These are phyloP conservation scores for Siniperca obscura DNA, from an alignment of 2,797 vertebrate species.

Conservation along the genomic window DNA sequence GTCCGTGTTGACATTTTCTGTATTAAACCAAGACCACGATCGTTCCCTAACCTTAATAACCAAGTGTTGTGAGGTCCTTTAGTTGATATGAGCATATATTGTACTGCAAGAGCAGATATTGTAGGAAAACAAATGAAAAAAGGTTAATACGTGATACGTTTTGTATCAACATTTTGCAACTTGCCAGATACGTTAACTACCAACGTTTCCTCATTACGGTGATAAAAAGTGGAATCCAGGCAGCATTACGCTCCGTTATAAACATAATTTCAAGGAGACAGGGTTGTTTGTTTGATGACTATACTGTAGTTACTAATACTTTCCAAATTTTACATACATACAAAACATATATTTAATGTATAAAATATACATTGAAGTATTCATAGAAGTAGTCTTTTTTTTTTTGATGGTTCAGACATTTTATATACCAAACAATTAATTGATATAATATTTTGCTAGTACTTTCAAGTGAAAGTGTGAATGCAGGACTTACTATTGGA, in stretches of 20 bases:
- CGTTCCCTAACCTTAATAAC: background rate
- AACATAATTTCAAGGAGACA: background rate
- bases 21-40: background rate
- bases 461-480: background rate
- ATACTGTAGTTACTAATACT: background rate
- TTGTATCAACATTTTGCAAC: background rate
- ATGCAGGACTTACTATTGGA: too few species aligned
- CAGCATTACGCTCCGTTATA: background rate
- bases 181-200: background rate
- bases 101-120: background rate
- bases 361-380: background rate
- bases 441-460: background rate
- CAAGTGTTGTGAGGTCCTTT: background rate
- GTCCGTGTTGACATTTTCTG: too few species aligned
- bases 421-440: too few species aligned
- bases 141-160: background rate
- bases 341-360: background rate
- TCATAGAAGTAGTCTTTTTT: background rate
- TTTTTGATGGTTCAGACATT: background rate
- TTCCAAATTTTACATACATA: background rate
- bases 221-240: background rate
- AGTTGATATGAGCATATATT: background rate
- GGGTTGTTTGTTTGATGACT: background rate
- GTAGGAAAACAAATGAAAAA: background rate
- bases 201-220: background rate